phyloP scores from a whole-genome alignment of 1,140 invertebrate species.

The Plutomurus gul region DNA sequence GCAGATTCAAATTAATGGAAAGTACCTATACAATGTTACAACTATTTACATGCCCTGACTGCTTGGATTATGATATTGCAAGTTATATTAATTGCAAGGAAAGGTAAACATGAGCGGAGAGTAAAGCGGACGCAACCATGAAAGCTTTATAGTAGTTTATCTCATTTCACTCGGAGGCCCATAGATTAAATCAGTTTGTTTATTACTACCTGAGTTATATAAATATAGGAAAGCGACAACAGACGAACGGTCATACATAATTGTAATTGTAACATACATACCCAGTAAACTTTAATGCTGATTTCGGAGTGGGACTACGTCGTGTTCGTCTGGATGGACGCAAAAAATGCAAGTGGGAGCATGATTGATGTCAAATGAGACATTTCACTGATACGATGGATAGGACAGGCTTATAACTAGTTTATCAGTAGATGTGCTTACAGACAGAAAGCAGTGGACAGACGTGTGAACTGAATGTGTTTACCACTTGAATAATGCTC shows the following conservation, averaged over 20 bases:
- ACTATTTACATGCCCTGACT: no score
- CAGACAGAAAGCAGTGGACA: not conserved
- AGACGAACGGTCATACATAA: no score
- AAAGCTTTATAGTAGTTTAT: not conserved
- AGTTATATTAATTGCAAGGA: no score
- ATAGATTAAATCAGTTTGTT: slow-evolving; percentile 14
- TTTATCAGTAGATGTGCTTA: not conserved
- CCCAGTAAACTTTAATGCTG: no score
- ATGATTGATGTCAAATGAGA: not conserved
- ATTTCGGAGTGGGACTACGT: no score
- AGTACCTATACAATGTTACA: no score
- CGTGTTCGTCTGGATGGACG: no score
- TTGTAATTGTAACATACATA: no score
- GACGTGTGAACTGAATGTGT: not conserved
- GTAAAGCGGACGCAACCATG: slow-evolving; percentile 15
- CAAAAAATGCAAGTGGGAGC: no score
- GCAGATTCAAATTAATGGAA: no score
- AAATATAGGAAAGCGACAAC: not conserved
- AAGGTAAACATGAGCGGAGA: no score
- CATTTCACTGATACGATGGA: not conserved
- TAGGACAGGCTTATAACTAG: not conserved
- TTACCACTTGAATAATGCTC: not conserved
- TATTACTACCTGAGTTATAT: not conserved
- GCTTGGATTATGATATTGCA: no score
- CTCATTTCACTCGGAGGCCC: not conserved